These are phyloP conservation scores for Apodemia hepburni DNA, from an alignment of 2,888 invertebrate genomes.

Conservation along the genomic window DNA sequence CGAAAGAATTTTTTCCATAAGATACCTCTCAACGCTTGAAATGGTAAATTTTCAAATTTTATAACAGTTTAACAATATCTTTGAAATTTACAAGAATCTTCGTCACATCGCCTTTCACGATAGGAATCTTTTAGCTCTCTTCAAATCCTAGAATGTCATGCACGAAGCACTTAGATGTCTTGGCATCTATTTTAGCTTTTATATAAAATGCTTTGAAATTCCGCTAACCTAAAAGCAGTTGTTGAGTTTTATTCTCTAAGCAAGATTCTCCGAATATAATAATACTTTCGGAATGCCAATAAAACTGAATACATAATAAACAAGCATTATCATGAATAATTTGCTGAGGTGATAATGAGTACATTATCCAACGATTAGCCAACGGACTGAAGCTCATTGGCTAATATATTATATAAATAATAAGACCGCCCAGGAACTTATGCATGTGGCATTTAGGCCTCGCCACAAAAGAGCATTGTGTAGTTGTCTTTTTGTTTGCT, in stretches of 20 bases:
- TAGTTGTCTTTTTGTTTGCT: no score
- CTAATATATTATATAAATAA: no score
- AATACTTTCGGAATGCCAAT: neutral
- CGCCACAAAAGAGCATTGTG: no score
- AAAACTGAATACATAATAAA: no score
- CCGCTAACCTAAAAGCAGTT: conserved; percentile 14
- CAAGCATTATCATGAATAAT: no score
- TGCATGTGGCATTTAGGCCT: no score
- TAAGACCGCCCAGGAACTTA: no score
- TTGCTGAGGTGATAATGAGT: no score
- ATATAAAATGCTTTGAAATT: conserved; percentile 17
- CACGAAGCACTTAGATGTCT: conserved; percentile 28
- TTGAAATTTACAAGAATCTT: conserved; percentile 5
- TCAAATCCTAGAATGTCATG: conserved; percentile 30
- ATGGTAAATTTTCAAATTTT: neutral
- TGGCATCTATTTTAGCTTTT: conserved; percentile 26
- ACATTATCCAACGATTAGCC: no score
- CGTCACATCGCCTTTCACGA: conserved; percentile 2
- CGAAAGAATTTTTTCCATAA: no score
- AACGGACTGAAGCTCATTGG: no score
- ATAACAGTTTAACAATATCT: neutral
- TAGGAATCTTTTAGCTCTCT: conserved; percentile 18
- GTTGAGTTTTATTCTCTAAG: conserved; percentile 13
- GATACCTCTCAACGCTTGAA: no score
- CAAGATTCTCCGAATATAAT: neutral